These are phyloP conservation scores for Drosophila leonis DNA, from an alignment of 2,888 invertebrate species.

Conservation along the genomic window DNA sequence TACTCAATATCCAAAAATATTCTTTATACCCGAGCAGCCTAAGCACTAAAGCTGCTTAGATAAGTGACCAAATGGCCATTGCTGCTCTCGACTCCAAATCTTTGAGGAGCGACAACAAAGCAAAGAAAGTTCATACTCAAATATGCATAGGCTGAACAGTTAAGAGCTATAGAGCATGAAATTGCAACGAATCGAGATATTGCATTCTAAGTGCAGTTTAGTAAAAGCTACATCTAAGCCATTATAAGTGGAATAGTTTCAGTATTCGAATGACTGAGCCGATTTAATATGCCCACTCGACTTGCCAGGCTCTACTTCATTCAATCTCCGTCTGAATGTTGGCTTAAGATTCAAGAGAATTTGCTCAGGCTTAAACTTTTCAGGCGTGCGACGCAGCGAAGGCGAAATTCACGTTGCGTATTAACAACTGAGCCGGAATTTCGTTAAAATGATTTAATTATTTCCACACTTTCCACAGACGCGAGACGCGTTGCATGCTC, in stretches of 20 bases:
- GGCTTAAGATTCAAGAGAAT: background rate
- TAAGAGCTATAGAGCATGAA: background rate
- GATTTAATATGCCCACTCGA: too few relatives aligned
- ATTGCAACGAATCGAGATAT: background rate
- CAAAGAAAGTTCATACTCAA: background rate
- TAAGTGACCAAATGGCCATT: conserved; percentile 3
- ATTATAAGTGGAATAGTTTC: too few relatives aligned
- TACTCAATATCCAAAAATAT: conserved; percentile 27
- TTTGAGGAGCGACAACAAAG: background rate
- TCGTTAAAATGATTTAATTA: conserved; percentile 8
- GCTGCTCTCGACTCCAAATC: background rate
- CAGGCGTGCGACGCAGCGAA: background rate
- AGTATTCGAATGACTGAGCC: too few relatives aligned
- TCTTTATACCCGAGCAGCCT: background rate
- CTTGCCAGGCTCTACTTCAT: too few relatives aligned
- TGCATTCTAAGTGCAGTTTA: too few relatives aligned
- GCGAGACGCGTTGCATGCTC: background rate
- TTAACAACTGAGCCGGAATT: conserved; percentile 5
- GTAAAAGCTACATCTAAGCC: background rate
- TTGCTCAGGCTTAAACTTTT: background rate
- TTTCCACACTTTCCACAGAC: background rate
- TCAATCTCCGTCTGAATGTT: background rate
- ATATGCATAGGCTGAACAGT: background rate
- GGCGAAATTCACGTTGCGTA: background rate
- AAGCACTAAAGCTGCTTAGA: conserved; percentile 9